These are phyloP conservation scores for Ciconia nigra DNA, from an alignment of 2,797 vertebrate species.

Conservation along the genomic window DNA sequence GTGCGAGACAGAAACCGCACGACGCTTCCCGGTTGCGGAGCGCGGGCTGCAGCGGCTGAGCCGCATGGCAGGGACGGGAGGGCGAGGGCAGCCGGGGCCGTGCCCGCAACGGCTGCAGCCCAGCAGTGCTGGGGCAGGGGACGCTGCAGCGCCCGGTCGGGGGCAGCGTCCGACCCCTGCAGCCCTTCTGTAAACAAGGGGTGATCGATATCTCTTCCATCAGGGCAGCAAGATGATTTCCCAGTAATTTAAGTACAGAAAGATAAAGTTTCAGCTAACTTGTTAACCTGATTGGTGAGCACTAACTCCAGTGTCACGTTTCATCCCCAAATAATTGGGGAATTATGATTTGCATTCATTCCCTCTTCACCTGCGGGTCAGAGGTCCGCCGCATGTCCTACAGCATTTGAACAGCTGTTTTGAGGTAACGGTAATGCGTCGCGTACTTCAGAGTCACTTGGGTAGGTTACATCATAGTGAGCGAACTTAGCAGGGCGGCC, in stretches of 20 bases:
- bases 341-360: constrained; percentile 27
- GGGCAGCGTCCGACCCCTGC: not conserved
- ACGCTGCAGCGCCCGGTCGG: rapidly evolving
- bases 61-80: rapidly evolving
- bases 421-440: not conserved
- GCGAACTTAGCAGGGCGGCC: rapidly evolving
- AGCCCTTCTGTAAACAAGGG: not conserved
- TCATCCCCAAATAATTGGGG: constrained; percentile 15
- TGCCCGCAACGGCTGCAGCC: not conserved
- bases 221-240: not conserved
- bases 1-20: rapidly evolving
- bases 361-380: constrained; percentile 4
- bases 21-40: rapidly evolving
- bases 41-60: rapidly evolving
- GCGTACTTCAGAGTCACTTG: rapidly evolving
- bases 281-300: constrained; percentile 58
- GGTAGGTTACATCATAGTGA: not conserved
- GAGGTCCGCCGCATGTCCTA: constrained; percentile 3
- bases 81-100: rapidly evolving
- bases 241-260: constrained; percentile 51
- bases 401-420: constrained; percentile 63
- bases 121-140: not conserved
- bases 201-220: not conserved
- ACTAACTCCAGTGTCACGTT: constrained; percentile 40
- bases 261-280: constrained; percentile 61